Evolutionary conservation across 2,113 vertebrate genomes (phyloP).

Genomic region (Reinhardtius hippoglossoides): DNA sequence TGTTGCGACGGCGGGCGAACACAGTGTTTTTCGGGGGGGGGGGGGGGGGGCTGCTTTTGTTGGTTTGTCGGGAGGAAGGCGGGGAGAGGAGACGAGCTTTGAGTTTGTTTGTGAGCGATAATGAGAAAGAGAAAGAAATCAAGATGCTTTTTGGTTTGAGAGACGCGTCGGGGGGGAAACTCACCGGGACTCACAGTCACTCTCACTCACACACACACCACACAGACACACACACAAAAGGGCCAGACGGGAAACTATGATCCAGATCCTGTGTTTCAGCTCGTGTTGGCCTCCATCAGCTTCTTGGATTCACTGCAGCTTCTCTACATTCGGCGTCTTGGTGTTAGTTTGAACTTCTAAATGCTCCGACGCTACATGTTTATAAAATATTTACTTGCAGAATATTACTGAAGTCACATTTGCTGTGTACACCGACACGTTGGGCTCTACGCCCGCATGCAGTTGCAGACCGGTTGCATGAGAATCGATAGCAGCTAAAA

Average conservation of each 20-base stretch:
- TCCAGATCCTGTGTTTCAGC: neutral
- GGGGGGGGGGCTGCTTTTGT: too few relatives aligned
- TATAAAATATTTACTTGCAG: too few relatives aligned
- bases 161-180: neutral
- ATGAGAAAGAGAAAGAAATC: conserved; percentile 17
- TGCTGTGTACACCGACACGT: neutral
- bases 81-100: neutral
- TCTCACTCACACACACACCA: too few relatives aligned
- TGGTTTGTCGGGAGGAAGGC: conserved; percentile 10
- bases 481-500: neutral
- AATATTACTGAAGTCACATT: neutral
- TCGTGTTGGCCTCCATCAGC: conserved; percentile 46
- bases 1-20: neutral
- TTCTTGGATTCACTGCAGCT: neutral
- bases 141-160: neutral
- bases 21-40: too few relatives aligned
- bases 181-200: neutral
- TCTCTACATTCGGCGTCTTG: neutral
- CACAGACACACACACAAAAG: neutral
- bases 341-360: too few relatives aligned
- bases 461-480: neutral
- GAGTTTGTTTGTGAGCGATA: conserved; percentile 4
- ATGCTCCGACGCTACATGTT: too few relatives aligned
- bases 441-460: neutral
- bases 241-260: neutral